Conservation (phyloP, 2,888 invertebrate species). For the Eustalomyia histrio region DNA sequence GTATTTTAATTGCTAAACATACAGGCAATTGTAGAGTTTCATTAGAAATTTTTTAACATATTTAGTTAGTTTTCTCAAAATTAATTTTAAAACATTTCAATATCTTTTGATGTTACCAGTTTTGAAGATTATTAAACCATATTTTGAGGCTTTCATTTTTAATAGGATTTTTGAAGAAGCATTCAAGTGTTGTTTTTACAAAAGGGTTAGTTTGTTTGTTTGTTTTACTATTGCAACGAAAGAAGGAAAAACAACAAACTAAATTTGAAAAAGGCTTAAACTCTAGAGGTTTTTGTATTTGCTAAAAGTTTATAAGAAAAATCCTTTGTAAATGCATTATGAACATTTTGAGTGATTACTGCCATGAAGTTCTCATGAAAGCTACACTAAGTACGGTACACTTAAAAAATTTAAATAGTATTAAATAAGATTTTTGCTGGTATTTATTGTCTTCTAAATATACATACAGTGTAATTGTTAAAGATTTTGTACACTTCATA, state of each 20-base stretch:
- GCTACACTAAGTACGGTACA: too few species aligned
- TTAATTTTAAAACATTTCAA: neutral
- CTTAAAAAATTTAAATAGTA: too few species aligned
- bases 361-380: neutral
- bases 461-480: too few species aligned
- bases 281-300: neutral
- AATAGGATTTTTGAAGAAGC: neutral
- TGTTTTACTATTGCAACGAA: neutral
- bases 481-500: too few species aligned
- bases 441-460: too few species aligned
- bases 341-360: neutral
- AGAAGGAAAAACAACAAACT: neutral
- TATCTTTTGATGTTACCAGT: neutral
- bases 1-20: too few species aligned
- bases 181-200: neutral
- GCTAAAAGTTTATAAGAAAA: neutral
- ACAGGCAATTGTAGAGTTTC: neutral
- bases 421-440: too few species aligned
- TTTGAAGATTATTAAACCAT: neutral
- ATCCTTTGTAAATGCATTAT: neutral
- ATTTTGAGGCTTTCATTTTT: neutral
- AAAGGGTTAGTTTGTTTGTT: neutral
- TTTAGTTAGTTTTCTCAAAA: neutral
- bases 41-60: neutral
- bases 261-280: neutral